Evolutionary conservation across 2,797 vertebrate species (phyloP), one percentile per base, ranked within the genome.

Genomic region (Margarornis squamiger): DNA sequence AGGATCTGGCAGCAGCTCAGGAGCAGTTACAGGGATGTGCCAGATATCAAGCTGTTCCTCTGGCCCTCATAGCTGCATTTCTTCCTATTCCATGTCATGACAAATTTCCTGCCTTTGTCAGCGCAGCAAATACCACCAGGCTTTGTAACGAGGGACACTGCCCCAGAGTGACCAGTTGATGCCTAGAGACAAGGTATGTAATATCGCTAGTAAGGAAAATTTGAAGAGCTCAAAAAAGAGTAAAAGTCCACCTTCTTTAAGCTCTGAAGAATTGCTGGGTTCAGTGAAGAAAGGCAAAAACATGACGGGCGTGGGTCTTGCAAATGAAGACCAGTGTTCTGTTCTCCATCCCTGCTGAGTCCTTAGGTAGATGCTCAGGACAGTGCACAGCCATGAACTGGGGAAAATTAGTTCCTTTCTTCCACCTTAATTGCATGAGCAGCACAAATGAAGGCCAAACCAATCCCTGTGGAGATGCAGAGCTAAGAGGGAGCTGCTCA

Each of bases 11-110:
- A 92, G 71, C 5, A 4, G 49, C 46, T 68, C 70, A 87, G 46
- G 22, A 86, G 52, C 24, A 91, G 54, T 55, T 71, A 74, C 10
- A 78, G 65, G 46, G 20, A 85, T 67, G 16, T 39, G 86, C 57
- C 90, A 94, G 48, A 92, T 72, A 73, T 75, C 90, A 94, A 70
- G 81, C 88, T 87, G 92, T 49, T 87, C 20, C 41, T 89, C 72
- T 90, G 82, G 72, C 89, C 62, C 24, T 81, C 0, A 1, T 55
- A 91, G 52, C 18, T 5, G 2, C 21, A 52, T 29, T 43, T 84
- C 65, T 93, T 88, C 45, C 85, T 83, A 29, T n/a, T 84, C 14
- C 46, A 61, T 6, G 23, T 32, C 62, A 84, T 4, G 43, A 34
- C 43, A 78, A 65, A 75, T 83, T 66, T 80, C 49, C 39, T 75